Conservation (phyloP, 2,113 vertebrate genomes). For the Colaptes auratus region DNA sequence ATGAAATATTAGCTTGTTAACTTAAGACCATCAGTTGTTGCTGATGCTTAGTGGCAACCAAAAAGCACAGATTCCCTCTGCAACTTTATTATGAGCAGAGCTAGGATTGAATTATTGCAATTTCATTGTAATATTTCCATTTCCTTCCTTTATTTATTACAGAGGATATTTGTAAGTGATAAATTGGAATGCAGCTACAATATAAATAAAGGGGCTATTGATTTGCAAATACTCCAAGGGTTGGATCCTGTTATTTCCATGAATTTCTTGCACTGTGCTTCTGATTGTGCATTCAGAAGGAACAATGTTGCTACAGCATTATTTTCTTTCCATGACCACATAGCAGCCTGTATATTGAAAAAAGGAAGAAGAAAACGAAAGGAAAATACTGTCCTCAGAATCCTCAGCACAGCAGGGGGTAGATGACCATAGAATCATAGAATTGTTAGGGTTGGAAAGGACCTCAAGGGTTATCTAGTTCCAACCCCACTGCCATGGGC, state of each 20-base stretch:
- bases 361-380: background rate
- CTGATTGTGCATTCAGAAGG: constrained; percentile 1
- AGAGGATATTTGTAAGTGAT: constrained; percentile 49
- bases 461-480: too few species aligned
- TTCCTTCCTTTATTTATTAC: constrained; percentile 50
- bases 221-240: background rate
- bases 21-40: constrained; percentile 77
- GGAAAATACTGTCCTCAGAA: background rate
- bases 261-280: constrained; percentile 1
- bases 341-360: background rate
- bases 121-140: constrained; percentile 38
- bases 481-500: too few species aligned
- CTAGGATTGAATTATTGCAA: constrained; percentile 31
- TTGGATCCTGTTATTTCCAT: background rate
- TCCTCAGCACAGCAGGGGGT: background rate
- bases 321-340: constrained; percentile 40
- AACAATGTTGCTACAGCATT: constrained; percentile 4
- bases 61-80: constrained; percentile 60
- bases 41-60: constrained; percentile 69
- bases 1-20: constrained; percentile 86
- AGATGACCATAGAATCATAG: background rate
- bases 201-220: constrained; percentile 33
- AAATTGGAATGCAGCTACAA: constrained; percentile 6
- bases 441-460: too few species aligned
- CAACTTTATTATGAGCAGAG: constrained; percentile 61